Percentiles rank a stretch among this genome's conserved stretches.
Conservation (phyloP, 2,113 vertebrate genomes). For the Okapia johnstoni region DNA sequence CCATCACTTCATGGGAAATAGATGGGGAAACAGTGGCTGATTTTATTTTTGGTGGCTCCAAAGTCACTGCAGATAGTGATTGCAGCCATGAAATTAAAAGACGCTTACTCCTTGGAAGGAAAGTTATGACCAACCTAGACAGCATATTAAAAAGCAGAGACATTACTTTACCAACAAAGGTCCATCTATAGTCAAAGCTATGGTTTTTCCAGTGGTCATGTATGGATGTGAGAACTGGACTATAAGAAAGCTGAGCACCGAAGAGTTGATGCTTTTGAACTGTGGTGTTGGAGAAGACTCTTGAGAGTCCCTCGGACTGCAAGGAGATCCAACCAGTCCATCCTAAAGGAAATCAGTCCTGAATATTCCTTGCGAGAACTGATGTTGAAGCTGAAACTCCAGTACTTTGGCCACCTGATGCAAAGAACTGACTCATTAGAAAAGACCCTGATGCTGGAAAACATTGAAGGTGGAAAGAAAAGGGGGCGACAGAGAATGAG, state of each 20-base stretch:
- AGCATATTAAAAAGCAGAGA: background rate
- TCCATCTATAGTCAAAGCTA: background rate
- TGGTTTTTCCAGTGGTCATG: background rate
- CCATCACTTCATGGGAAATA: background rate
- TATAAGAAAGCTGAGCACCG: fast-evolving
- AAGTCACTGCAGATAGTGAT: background rate
- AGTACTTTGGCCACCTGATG: background rate
- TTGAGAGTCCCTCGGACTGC: background rate
- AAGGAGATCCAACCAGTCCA: background rate
- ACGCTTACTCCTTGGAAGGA: background rate
- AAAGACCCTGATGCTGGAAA: background rate
- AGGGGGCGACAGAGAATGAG: background rate
- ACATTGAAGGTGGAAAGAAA: background rate
- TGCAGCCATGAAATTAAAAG: background rate
- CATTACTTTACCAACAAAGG: background rate
- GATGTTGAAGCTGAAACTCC: background rate
- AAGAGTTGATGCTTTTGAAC: background rate
- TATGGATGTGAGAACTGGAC: background rate
- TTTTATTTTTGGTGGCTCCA: background rate
- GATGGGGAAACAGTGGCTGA: background rate
- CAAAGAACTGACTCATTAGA: background rate
- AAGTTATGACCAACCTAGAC: background rate
- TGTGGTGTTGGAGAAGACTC: background rate
- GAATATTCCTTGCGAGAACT: background rate
- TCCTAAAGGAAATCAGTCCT: background rate